Evolutionary conservation across 2,797 vertebrate species (phyloP).

Genomic region (Cynopterus sphinx): DNA sequence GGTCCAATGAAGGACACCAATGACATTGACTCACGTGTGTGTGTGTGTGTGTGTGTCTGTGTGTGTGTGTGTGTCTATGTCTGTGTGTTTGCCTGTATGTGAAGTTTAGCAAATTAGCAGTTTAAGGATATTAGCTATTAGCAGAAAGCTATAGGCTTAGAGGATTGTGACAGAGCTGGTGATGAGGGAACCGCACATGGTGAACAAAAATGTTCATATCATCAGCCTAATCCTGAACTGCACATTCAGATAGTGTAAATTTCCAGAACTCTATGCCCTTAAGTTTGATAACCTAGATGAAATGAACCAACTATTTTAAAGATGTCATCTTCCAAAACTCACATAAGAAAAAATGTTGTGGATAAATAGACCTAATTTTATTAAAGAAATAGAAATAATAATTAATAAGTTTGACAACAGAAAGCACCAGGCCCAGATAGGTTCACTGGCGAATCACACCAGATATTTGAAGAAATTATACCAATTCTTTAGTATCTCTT

Average conservation of each 20-base stretch:
- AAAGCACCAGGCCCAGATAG: background rate
- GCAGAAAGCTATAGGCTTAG: background rate
- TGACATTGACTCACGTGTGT: background rate
- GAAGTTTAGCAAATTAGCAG: background rate
- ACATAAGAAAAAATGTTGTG: background rate
- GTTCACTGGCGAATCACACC: background rate
- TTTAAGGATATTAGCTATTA: background rate
- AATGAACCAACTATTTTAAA: background rate
- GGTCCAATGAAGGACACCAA: background rate
- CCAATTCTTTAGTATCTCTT: background rate
- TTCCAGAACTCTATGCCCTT: background rate
- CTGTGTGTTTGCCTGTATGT: no score
- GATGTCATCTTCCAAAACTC: background rate
- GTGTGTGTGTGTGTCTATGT: background rate
- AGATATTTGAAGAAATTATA: background rate
- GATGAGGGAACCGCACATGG: background rate
- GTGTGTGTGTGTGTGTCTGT: background rate
- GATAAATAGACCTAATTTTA: background rate
- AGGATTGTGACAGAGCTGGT: background rate
- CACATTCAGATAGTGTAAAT: background rate
- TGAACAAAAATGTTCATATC: background rate
- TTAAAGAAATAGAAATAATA: background rate
- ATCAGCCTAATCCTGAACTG: background rate
- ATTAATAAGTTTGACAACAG: background rate
- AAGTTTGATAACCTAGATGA: background rate